Evolutionary conservation across 2,797 vertebrate genomes (phyloP), one percentile per base, ranked within the genome.

Genomic region (Knipowitschia caucasica): DNA sequence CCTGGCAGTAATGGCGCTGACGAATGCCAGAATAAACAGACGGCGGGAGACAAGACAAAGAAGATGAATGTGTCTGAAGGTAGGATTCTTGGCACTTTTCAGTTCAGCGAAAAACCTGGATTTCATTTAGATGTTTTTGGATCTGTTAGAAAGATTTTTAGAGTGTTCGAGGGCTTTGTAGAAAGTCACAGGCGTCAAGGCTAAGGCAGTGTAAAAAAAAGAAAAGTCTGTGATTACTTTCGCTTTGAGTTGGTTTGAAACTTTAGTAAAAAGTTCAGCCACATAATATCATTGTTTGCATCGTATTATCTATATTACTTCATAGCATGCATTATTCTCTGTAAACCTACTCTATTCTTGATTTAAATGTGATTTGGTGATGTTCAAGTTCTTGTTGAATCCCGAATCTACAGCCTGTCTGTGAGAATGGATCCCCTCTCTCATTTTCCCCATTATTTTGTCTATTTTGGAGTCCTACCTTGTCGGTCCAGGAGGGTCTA

Each of bases 1-100:
- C 74, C 62, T 75, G 80, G 81, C 79, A 80, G 83, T 78, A 86
- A 85, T 80, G 71, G 80, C 47, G 61, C 75, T 87, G 85, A 88
- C 81, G 82, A 86, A 85, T 83, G 77, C 84, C 85, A 89, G 83
- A 86, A 86, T 83, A 84, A 88, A 89, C 84, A 88, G 86, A 86
- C 78, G 81, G 81, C 53, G 67, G 77, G 80, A 84, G 88, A 88
- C 84, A 82, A 83, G 86, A 84, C 79, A 82, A 74, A 78, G 81
- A 87, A 85, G 84, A 89, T 84, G 77, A 84, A 89, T 86, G 76
- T 76, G 77, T 87, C 78, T 78, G 78, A 83, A 69, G 73, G 73
- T 69, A 63, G 47, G 39, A 69, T 72, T 81, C 52, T 75, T 81
- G 83, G 80, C 74, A 74, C 58, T 67, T 82, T 50, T 62, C 63